phyloP scores from a whole-genome alignment of 23 tunicate genomes.

The Trididemnum clinides region DNA sequence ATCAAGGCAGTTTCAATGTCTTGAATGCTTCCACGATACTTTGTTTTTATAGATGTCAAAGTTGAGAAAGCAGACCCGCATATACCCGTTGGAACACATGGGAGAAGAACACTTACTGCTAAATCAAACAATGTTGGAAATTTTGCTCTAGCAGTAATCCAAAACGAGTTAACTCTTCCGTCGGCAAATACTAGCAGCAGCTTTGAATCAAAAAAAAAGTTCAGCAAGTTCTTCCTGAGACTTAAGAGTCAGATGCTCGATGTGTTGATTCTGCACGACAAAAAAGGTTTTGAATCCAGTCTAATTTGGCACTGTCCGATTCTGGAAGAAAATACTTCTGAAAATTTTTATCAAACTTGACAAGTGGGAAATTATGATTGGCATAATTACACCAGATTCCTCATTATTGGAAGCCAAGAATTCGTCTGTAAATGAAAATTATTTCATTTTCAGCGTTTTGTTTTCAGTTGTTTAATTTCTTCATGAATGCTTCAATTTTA shows the following conservation, averaged over 20 bases:
- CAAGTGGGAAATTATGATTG: not conserved
- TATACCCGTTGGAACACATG: not conserved
- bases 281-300: no score
- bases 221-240: no score
- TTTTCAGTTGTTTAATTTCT: not conserved
- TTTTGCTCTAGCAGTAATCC: not conserved
- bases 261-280: no score
- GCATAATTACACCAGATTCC: not conserved
- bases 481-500: no score
- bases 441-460: not conserved
- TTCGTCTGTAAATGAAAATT: not conserved
- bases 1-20: not conserved
- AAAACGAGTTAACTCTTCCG: not conserved
- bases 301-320: no score
- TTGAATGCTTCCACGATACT: no score
- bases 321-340: no score
- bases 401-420: not conserved
- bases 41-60: no score
- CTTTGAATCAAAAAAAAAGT: not conserved
- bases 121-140: no score
- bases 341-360: not conserved
- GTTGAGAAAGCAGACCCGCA: not conserved
- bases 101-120: no score
- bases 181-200: not conserved
- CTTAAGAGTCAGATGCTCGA: no score